phyloP scores from a whole-genome alignment of 2,113 vertebrate species.

The Oryzias woworae region DNA sequence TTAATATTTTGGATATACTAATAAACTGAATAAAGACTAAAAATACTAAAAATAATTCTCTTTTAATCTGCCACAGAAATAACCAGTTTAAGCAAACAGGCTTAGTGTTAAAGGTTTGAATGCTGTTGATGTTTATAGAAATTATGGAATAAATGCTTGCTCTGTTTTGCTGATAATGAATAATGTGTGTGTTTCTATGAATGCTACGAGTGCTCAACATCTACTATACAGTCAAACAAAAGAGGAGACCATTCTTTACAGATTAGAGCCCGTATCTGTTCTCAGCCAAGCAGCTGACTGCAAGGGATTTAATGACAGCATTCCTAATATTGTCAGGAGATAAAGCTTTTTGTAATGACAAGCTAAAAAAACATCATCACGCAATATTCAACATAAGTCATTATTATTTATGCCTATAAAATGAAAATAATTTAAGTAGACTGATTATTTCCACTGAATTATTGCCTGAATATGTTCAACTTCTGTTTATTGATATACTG shows the following conservation, averaged over 20 bases:
- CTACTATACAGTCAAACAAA: slow-evolving; percentile 32
- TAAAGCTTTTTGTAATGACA: slow-evolving; percentile 42
- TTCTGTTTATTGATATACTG: slow-evolving; percentile 69
- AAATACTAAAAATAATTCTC: no score
- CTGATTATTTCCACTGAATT: slow-evolving; percentile 50
- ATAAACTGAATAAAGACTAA: no score
- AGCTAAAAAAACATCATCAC: slow-evolving; percentile 30
- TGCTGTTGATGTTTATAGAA: slow-evolving; percentile 9
- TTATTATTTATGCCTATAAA: slow-evolving; percentile 23
- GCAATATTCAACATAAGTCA: slow-evolving; percentile 25
- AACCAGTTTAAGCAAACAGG: neutral
- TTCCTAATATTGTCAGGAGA: slow-evolving; percentile 43
- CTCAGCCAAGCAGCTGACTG: slow-evolving; percentile 43
- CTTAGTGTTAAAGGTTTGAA: slow-evolving; percentile 11
- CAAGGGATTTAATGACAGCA: slow-evolving; percentile 52
- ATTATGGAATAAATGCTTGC: slow-evolving; percentile 9
- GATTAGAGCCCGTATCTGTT: slow-evolving; percentile 48
- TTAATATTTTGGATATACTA: no score
- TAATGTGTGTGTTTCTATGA: slow-evolving; percentile 25
- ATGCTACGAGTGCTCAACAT: slow-evolving; percentile 14
- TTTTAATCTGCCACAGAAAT: no score
- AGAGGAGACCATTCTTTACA: slow-evolving; percentile 35
- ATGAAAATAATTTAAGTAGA: slow-evolving; percentile 48
- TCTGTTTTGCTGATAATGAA: slow-evolving; percentile 36
- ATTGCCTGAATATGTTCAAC: slow-evolving; percentile 63